These are phyloP conservation scores for Parazoanthus swiftii DNA, from an alignment of 92 coral and sea anemone species.

Conservation along the genomic window DNA sequence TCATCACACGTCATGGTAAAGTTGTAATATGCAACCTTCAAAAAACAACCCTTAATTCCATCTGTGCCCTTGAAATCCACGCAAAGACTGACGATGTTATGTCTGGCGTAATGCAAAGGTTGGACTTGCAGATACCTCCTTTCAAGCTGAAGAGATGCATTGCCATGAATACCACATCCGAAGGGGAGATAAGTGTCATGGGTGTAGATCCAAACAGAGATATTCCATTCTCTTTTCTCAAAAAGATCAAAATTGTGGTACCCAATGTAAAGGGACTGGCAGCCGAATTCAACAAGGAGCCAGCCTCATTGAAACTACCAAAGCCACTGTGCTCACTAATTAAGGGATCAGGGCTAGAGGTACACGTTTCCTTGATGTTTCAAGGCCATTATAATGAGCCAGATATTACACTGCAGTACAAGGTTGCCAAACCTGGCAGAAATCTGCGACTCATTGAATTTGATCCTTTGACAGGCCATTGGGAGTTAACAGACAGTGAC, in stretches of 20 bases:
- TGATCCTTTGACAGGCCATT: constrained; percentile 17
- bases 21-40: constrained; percentile 77
- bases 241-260: constrained; percentile 38
- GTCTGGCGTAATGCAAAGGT: constrained; percentile 52
- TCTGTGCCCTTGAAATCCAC: constrained; percentile 71
- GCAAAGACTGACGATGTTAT: constrained; percentile 63
- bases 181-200: constrained; percentile 40
- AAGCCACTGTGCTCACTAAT: constrained; percentile 21
- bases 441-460: constrained; percentile 36
- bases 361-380: constrained; percentile 50
- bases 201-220: constrained; percentile 57
- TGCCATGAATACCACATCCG: constrained; percentile 46
- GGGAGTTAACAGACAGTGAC: constrained; percentile 21
- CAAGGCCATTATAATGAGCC: constrained; percentile 77
- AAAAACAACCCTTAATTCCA: constrained; percentile 67
- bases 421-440: constrained; percentile 37
- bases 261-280: constrained; percentile 26
- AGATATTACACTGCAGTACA: constrained; percentile 50
- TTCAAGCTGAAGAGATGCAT: constrained; percentile 59
- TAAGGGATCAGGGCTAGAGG: constrained; percentile 41
- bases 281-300: constrained; percentile 34
- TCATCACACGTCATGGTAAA: constrained; percentile 56
- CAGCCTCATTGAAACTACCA: constrained; percentile 43
- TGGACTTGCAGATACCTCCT: constrained; percentile 60
- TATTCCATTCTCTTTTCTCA: constrained; percentile 61